A percentile compares a stretch with the other conserved stretches of the same genome.
These are phyloP conservation scores for Saiga tatarica DNA, from an alignment of 2,113 vertebrate species.

Conservation along the genomic window DNA sequence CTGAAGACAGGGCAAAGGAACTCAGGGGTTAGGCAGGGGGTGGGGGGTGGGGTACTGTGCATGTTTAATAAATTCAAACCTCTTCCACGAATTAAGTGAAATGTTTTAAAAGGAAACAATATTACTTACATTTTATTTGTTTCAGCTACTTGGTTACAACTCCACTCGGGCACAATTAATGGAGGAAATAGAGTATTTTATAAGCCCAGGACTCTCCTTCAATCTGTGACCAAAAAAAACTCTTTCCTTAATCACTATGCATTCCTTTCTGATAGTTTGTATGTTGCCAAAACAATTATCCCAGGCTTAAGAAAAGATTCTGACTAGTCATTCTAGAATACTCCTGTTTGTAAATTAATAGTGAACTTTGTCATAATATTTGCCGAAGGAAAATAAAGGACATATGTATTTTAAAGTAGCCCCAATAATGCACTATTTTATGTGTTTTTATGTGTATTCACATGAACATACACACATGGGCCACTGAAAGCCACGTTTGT, in stretches of 20 bases:
- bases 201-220: slow-evolving; percentile 82
- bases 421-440: neutral
- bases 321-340: slow-evolving; percentile 76
- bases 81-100: slow-evolving; percentile 86
- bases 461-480: neutral
- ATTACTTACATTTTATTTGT: slow-evolving; percentile 88
- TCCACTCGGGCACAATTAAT: slow-evolving; percentile 87
- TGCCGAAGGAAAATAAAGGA: neutral
- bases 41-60: slow-evolving; percentile 14
- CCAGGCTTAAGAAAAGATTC: slow-evolving; percentile 65
- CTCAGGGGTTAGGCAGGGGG: slow-evolving; percentile 53
- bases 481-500: neutral
- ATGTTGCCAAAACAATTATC: slow-evolving; percentile 72
- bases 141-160: slow-evolving; percentile 88
- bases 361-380: slow-evolving; percentile 40
- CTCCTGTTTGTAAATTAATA: slow-evolving; percentile 2
- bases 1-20: slow-evolving; percentile 40
- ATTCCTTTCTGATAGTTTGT: slow-evolving; percentile 77
- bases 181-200: slow-evolving; percentile 88
- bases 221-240: slow-evolving; percentile 82
- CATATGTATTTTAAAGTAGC: neutral
- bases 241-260: slow-evolving; percentile 84
- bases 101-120: slow-evolving; percentile 87
- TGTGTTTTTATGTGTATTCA: neutral
- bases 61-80: slow-evolving; percentile 83